Evolutionary conservation across 2,797 vertebrate genomes (phyloP).

Genomic region (Cyclopterus lumpus): DNA sequence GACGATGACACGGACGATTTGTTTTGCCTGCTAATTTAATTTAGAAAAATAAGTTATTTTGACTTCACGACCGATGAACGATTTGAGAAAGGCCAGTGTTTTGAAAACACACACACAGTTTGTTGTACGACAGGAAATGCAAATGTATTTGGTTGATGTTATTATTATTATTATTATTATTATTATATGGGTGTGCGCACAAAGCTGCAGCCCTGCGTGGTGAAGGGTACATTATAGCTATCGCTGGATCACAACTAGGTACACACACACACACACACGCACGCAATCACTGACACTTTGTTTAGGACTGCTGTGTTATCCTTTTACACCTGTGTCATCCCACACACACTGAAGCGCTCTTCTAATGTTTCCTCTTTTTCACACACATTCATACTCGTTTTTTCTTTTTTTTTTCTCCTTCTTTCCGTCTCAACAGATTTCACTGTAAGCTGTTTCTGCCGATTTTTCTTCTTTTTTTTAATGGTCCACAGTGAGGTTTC

Average conservation of each 20-base stretch:
- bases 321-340: conserved; percentile 42
- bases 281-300: not conserved
- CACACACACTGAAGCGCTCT: conserved; percentile 1
- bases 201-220: conserved; percentile 59
- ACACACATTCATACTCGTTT: not conserved
- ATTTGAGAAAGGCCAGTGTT: not conserved
- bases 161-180: too few species aligned
- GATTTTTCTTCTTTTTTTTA: not conserved
- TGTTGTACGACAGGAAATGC: conserved; percentile 53
- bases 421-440: conserved; percentile 39
- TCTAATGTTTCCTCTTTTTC: conserved; percentile 31
- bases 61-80: not conserved
- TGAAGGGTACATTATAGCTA: conserved; percentile 21
- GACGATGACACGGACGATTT: not conserved
- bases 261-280: not conserved
- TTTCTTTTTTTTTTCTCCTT: not conserved
- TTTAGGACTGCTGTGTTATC: conserved; percentile 17
- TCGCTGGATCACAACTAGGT: conserved; percentile 1
- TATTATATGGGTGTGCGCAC: conserved; percentile 30
- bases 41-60: not conserved
- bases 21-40: conserved; percentile 3
- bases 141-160: conserved; percentile 45
- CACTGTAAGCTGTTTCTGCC: conserved; percentile 23
- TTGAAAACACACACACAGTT: not conserved
- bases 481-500: conserved; percentile 5